Evolutionary conservation across 1,140 invertebrate genomes (phyloP).

Genomic region (Micrasema longulum): DNA sequence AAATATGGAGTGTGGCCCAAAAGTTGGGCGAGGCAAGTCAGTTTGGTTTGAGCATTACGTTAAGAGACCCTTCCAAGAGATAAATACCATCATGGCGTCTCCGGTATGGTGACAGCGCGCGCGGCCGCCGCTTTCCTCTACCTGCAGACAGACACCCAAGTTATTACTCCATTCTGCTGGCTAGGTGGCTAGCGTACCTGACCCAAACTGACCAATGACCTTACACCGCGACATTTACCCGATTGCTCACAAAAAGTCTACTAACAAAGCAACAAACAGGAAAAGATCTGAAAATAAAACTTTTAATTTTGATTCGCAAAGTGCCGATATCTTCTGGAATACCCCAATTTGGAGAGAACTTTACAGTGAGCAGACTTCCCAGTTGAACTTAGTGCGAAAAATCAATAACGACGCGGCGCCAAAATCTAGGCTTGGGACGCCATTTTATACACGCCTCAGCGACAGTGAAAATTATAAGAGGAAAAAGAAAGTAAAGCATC

Average conservation of each 20-base stretch:
- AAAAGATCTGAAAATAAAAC: conserved; percentile 50
- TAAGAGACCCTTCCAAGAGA: conserved; percentile 71
- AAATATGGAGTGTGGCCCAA: conserved; percentile 64
- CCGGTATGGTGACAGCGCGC: conserved; percentile 63
- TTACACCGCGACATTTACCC: conserved; percentile 33
- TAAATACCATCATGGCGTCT: conserved; percentile 75
- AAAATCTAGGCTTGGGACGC: conserved; percentile 55
- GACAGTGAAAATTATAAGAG: conserved; percentile 40
- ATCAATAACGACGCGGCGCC: conserved; percentile 51
- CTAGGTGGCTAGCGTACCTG: conserved; percentile 47
- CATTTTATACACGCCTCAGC: conserved; percentile 58
- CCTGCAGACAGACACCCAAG: conserved; percentile 69
- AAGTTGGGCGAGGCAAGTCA: conserved; percentile 68
- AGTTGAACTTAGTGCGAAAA: conserved; percentile 46
- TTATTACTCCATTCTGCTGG: conserved; percentile 57
- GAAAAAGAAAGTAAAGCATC: conserved; percentile 43
- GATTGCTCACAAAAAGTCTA: conserved; percentile 13
- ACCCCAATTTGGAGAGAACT: conserved; percentile 44
- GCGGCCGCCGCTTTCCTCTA: conserved; percentile 66
- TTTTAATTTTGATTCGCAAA: conserved; percentile 38
- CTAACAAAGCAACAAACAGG: conserved; percentile 12
- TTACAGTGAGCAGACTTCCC: conserved; percentile 40
- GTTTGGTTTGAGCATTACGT: conserved; percentile 67
- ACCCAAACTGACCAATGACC: conserved; percentile 49
- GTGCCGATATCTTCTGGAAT: conserved; percentile 43